These are phyloP conservation scores for Drosophila paramelanica DNA, from an alignment of 2,888 invertebrate species.

Conservation along the genomic window DNA sequence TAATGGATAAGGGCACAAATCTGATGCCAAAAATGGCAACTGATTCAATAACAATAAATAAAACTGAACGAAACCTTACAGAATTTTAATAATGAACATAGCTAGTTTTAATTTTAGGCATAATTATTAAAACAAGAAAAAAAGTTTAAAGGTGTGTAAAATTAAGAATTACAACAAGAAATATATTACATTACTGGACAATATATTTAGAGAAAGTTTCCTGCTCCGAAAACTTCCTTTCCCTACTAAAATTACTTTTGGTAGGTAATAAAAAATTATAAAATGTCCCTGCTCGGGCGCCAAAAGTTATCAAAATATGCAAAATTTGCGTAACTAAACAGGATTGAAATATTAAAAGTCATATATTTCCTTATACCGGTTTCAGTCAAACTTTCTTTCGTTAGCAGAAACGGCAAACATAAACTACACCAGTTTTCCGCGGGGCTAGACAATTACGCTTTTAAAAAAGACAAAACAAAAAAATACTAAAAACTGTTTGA, in stretches of 20 bases:
- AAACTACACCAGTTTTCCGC: slow-evolving; percentile 15
- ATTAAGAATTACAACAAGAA: too few species aligned
- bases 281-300: neutral
- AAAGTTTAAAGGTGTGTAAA: too few species aligned
- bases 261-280: too few species aligned
- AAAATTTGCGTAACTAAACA: neutral
- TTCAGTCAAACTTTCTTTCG: neutral
- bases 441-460: slow-evolving; percentile 40
- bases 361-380: neutral
- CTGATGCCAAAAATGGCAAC: slow-evolving; percentile 20
- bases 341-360: slow-evolving; percentile 2
- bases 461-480: slow-evolving; percentile 8
- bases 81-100: neutral
- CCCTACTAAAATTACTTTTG: too few species aligned
- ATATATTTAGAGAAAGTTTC: too few species aligned
- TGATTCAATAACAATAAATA: slow-evolving; percentile 1
- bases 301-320: neutral
- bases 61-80: neutral
- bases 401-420: slow-evolving; percentile 13
- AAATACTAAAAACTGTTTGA: slow-evolving; percentile 35
- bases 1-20: slow-evolving; percentile 23
- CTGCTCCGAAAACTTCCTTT: too few species aligned
- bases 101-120: neutral
- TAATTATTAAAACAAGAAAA: neutral
- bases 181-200: too few species aligned